phyloP scores from a whole-genome alignment of 2,888 invertebrate genomes.

The Eurytoma adleriae region DNA sequence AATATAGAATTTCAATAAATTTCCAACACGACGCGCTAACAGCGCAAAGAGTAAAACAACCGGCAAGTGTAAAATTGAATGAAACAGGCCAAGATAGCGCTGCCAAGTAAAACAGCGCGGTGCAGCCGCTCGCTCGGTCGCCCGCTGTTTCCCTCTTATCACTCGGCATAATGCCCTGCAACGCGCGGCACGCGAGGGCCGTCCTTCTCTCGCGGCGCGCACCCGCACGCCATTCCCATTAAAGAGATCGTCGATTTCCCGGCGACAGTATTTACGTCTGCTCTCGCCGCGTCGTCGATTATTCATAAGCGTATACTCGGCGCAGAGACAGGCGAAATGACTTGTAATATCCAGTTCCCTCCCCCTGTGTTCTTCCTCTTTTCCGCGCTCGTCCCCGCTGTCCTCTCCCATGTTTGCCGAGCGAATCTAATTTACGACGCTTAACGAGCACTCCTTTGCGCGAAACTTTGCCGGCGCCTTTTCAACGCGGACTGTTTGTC shows the following conservation, averaged over 20 bases:
- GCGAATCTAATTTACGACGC: constrained; percentile 7
- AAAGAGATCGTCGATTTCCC: constrained; percentile 11
- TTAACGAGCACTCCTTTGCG: constrained; percentile 13
- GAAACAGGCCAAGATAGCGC: background rate
- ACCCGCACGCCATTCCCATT: background rate
- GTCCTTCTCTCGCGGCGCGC: background rate
- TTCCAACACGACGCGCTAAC: no score
- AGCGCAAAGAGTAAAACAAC: background rate
- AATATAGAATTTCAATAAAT: no score
- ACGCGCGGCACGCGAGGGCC: background rate
- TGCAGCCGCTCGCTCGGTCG: background rate
- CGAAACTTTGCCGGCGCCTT: constrained; percentile 8
- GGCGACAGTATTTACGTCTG: constrained; percentile 17
- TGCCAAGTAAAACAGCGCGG: background rate
- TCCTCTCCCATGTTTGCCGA: background rate
- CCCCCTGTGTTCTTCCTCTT: background rate
- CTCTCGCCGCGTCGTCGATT: background rate
- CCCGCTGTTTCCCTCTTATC: constrained; percentile 7
- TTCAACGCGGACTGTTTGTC: background rate
- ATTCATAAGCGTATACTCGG: background rate
- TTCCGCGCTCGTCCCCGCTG: background rate
- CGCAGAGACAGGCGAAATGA: constrained; percentile 9
- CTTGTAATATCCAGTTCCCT: background rate
- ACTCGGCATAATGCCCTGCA: background rate
- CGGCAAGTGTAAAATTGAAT: background rate